phyloP scores from a whole-genome alignment of 2,888 invertebrate species.

The Stenodema calcarata region DNA sequence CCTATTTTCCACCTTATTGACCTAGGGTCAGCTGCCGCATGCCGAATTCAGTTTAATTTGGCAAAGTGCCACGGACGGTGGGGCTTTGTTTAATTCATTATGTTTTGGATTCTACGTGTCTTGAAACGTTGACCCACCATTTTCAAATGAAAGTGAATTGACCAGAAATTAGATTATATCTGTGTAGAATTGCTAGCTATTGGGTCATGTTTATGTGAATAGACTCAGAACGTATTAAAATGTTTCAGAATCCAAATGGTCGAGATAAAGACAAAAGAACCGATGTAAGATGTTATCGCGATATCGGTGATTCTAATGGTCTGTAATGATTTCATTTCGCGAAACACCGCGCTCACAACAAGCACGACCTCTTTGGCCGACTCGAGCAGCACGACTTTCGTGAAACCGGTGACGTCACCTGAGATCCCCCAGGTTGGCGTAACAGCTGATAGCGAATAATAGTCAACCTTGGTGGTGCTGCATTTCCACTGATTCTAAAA shows the following conservation, averaged over 20 bases:
- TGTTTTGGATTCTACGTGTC: no score
- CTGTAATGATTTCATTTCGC: background rate
- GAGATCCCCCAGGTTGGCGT: background rate
- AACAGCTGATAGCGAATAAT: background rate
- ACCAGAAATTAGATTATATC: no score
- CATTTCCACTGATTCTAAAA: background rate
- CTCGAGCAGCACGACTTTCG: background rate
- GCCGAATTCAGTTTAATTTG: no score
- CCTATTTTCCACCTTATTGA: no score
- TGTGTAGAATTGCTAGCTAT: no score
- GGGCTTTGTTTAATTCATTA: no score
- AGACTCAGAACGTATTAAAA: background rate
- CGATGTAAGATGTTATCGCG: background rate
- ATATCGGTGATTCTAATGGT: background rate
- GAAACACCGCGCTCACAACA: background rate
- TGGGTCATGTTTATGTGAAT: no score
- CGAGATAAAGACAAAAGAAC: background rate
- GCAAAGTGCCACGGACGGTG: no score
- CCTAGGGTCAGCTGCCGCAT: no score
- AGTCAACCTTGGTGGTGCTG: background rate
- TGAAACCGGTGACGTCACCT: background rate
- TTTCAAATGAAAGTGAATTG: no score
- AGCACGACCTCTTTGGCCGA: background rate
- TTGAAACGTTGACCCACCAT: no score
- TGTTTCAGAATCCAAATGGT: background rate